Conservation (phyloP, 2,113 vertebrate genomes). For the Ardeotis arabs region DNA sequence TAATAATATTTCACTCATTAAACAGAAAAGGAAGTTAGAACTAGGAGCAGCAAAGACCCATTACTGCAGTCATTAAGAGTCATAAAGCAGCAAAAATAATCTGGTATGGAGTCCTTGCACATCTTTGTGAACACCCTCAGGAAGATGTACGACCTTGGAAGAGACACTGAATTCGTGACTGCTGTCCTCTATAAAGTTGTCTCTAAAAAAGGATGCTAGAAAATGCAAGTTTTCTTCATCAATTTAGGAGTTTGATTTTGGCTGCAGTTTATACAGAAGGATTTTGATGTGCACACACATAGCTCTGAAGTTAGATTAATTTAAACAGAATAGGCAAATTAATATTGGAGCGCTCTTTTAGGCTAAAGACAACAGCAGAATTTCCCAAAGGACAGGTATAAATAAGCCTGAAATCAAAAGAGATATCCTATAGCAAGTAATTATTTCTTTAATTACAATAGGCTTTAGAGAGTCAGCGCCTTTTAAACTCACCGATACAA, state of each 20-base stretch:
- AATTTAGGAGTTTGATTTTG: background rate
- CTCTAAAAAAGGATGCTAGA: background rate
- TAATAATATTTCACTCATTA: conserved; percentile 35
- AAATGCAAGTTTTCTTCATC: background rate
- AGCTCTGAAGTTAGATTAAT: conserved; percentile 9
- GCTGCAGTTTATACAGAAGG: background rate
- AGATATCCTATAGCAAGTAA: conserved; percentile 17
- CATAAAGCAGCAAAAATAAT: conserved; percentile 7
- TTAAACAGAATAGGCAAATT: conserved; percentile 53
- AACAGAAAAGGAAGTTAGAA: background rate
- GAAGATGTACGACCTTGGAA: background rate
- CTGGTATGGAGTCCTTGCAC: background rate
- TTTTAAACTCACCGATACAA: conserved; percentile 87
- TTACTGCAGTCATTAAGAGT: background rate
- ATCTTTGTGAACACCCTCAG: conserved; percentile 7
- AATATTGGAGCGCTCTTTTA: conserved; percentile 23
- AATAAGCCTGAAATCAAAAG: conserved; percentile 57
- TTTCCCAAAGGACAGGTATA: conserved; percentile 21
- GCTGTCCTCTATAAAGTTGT: background rate
- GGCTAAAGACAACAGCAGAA: conserved; percentile 15
- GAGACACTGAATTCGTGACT: background rate
- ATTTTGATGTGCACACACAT: background rate
- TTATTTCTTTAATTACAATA: conserved; percentile 39
- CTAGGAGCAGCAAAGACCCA: background rate
- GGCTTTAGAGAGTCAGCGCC: conserved; percentile 41